Percentiles rank a stretch among this genome's conserved stretches.
Evolutionary conservation across 2,888 invertebrate genomes (phyloP).

Genomic region (Azorinus chamasolen): DNA sequence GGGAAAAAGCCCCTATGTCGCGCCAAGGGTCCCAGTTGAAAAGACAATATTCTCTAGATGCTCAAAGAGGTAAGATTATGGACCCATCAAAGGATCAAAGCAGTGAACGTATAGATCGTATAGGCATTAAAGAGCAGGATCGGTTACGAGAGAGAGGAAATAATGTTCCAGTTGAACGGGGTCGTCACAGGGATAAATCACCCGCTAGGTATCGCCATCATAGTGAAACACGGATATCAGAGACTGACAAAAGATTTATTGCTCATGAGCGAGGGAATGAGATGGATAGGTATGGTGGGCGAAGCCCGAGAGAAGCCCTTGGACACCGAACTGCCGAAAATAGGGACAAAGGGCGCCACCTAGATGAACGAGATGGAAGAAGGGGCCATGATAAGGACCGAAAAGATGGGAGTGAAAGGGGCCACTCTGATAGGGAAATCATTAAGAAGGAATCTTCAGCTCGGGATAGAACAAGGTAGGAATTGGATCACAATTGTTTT

Average conservation of each 20-base stretch:
- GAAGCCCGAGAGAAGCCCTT: slow-evolving; percentile 58
- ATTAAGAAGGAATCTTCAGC: slow-evolving; percentile 60
- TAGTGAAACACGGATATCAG: slow-evolving; percentile 77
- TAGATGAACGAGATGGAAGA: slow-evolving; percentile 58
- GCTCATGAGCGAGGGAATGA: slow-evolving; percentile 69
- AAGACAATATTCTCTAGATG: slow-evolving; percentile 83
- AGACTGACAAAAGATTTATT: slow-evolving; percentile 75
- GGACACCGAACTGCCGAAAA: slow-evolving; percentile 59
- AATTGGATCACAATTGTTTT: not conserved
- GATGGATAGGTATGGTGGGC: slow-evolving; percentile 66
- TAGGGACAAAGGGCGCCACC: slow-evolving; percentile 60
- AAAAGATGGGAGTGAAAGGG: slow-evolving; percentile 53
- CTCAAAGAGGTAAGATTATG: slow-evolving; percentile 67
- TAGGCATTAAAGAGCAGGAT: slow-evolving; percentile 64
- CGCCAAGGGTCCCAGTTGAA: slow-evolving; percentile 81
- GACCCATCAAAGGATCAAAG: slow-evolving; percentile 38
- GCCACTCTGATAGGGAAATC: slow-evolving; percentile 54
- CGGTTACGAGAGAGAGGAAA: slow-evolving; percentile 75
- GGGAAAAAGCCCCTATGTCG: slow-evolving; percentile 76
- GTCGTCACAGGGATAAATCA: slow-evolving; percentile 76
- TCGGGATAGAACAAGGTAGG: slow-evolving; percentile 50
- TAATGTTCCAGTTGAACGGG: slow-evolving; percentile 65
- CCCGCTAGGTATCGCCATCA: slow-evolving; percentile 76
- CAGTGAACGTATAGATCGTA: slow-evolving; percentile 37
- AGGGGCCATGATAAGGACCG: slow-evolving; percentile 46